Evolutionary conservation across 2,113 vertebrate species (phyloP).

Genomic region (Pedionomus torquatus): DNA sequence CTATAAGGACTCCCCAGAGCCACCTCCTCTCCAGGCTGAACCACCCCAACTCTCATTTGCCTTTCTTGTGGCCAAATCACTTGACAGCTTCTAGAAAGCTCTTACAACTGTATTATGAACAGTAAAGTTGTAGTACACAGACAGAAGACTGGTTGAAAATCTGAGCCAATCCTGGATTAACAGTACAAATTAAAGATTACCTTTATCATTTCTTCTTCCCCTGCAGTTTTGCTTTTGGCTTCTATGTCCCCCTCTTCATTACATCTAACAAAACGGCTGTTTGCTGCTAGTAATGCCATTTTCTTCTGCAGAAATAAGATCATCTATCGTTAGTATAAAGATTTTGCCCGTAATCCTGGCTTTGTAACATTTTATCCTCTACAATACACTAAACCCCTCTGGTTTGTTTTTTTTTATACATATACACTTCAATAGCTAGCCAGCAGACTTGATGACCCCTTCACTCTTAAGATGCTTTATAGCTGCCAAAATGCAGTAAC

Average conservation of each 20-base stretch:
- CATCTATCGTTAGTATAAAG: background rate
- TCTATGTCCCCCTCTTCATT: conserved; percentile 93
- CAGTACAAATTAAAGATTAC: conserved; percentile 65
- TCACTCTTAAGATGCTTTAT: background rate
- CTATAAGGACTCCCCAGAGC: no score
- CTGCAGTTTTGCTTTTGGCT: conserved; percentile 90
- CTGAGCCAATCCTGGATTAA: background rate
- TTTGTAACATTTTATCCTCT: background rate
- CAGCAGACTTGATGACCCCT: background rate
- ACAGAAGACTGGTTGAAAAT: background rate
- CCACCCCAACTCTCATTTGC: background rate
- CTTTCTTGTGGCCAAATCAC: background rate
- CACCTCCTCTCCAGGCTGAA: no score
- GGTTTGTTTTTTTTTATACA: background rate
- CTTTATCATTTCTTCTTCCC: conserved; percentile 95
- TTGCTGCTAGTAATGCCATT: conserved; percentile 92
- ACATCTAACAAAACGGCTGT: conserved; percentile 94
- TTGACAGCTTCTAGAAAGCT: background rate
- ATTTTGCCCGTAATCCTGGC: background rate
- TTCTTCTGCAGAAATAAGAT: conserved; percentile 79
- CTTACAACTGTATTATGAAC: background rate
- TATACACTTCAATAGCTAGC: background rate
- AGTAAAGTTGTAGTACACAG: background rate
- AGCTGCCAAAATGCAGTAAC: background rate
- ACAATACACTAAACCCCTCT: background rate